phyloP scores from a whole-genome alignment of 1,140 invertebrate species.

The Tribolium madens region DNA sequence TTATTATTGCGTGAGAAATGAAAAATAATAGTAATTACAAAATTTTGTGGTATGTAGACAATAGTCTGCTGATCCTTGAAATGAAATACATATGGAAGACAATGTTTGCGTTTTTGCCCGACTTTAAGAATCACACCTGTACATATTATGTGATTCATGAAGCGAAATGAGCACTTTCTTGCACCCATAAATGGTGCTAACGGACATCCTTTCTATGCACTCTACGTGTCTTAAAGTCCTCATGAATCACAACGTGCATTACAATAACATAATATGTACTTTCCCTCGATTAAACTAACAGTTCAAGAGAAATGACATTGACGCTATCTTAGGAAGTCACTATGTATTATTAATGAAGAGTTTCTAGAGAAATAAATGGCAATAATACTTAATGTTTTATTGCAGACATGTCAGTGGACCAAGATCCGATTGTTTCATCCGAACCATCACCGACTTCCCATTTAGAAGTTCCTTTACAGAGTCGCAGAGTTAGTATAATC shows the following conservation, averaged over 20 bases:
- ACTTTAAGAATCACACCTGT: not conserved
- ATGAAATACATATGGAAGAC: not conserved
- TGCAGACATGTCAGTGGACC: conserved; percentile 35
- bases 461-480: conserved; percentile 19
- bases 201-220: conserved; percentile 13
- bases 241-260: conserved; percentile 7
- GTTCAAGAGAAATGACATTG: conserved; percentile 12
- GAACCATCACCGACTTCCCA: conserved; percentile 33
- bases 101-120: not conserved
- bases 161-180: conserved; percentile 8
- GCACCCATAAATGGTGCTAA: conserved; percentile 20
- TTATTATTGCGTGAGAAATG: not conserved
- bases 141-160: conserved; percentile 1
- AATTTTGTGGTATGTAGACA: not conserved
- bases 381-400: conserved; percentile 5
- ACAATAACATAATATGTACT: conserved; percentile 3
- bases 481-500: conserved; percentile 52
- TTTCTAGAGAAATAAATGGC: not conserved
- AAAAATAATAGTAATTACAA: not conserved
- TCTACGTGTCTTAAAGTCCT: not conserved
- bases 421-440: conserved; percentile 29
- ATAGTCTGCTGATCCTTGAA: conserved; percentile 5
- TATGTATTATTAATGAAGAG: conserved; percentile 5
- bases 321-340: not conserved
- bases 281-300: not conserved